Evolutionary conservation across 2,113 vertebrate genomes (phyloP).

Genomic region (Pollimyrus isidori): DNA sequence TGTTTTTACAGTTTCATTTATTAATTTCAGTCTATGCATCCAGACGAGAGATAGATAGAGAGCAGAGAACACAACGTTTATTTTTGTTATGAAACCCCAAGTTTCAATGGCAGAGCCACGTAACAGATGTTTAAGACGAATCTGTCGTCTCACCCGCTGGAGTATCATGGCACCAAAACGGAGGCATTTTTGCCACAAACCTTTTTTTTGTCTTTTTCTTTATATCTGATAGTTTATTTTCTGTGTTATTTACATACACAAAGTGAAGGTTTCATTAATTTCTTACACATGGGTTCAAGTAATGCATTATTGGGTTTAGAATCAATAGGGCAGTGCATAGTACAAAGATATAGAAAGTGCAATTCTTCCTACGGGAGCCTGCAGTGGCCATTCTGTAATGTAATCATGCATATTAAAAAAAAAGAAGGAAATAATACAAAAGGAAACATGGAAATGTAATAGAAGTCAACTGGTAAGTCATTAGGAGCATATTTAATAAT

Average conservation of each 20-base stretch:
- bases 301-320: slow-evolving; percentile 94
- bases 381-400: slow-evolving; percentile 65
- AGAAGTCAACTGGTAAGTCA: not conserved
- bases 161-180: slow-evolving; percentile 78
- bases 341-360: slow-evolving; percentile 99
- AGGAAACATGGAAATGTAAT: slow-evolving; percentile 57
- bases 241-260: slow-evolving; percentile 90
- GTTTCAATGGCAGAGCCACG: slow-evolving; percentile 92
- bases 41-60: slow-evolving; percentile 87
- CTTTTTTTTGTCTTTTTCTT: slow-evolving; percentile 50
- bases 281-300: slow-evolving; percentile 95
- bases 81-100: slow-evolving; percentile 95
- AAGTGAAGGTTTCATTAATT: slow-evolving; percentile 79
- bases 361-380: slow-evolving; percentile 86
- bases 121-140: slow-evolving; percentile 78
- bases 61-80: slow-evolving; percentile 97
- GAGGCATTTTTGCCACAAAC: slow-evolving; percentile 63
- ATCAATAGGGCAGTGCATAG: slow-evolving; percentile 99
- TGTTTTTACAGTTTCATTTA: slow-evolving; percentile 67
- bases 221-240: slow-evolving; percentile 54
- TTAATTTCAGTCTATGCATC: slow-evolving; percentile 98
- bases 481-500: not conserved
- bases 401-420: slow-evolving; percentile 71
- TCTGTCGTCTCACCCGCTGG: slow-evolving; percentile 70
- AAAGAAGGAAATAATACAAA: slow-evolving; percentile 49